A percentile compares a stretch with the other conserved stretches of the same genome.
These are phyloP conservation scores for Nomada fucata DNA, from an alignment of 2,888 invertebrate species.

Conservation along the genomic window DNA sequence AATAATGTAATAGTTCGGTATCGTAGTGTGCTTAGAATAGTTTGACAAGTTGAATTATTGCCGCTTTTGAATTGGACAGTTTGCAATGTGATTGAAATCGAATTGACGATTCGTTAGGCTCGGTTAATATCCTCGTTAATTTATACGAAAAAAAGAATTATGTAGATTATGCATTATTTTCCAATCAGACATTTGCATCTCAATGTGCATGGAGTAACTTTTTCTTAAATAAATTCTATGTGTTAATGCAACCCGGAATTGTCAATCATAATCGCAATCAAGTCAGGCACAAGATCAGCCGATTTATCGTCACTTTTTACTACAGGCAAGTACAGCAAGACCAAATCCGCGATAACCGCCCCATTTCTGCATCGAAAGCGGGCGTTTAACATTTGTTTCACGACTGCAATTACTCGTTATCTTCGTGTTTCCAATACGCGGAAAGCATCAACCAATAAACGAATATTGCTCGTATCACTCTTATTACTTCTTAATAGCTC, in stretches of 20 bases:
- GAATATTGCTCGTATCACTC: neutral
- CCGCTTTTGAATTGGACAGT: too few species aligned
- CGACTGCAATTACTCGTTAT: conserved; percentile 22
- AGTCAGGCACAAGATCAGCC: neutral
- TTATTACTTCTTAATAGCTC: neutral
- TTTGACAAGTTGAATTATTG: too few species aligned
- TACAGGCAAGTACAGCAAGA: neutral
- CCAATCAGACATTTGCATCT: too few species aligned
- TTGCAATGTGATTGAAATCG: too few species aligned
- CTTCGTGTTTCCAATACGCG: conserved; percentile 2
- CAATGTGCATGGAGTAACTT: too few species aligned
- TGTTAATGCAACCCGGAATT: neutral
- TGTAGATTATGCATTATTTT: too few species aligned
- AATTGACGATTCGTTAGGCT: too few species aligned
- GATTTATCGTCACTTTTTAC: neutral
- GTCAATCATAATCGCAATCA: neutral
- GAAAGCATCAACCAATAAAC: conserved; percentile 2
- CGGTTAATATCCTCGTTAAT: too few species aligned
- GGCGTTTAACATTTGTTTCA: conserved; percentile 5
- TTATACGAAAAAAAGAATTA: too few species aligned
- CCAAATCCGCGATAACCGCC: conserved; percentile 12
- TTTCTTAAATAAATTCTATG: neutral
- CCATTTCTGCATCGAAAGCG: conserved; percentile 1
- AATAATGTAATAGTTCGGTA: too few species aligned
- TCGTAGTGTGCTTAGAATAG: too few species aligned